Base-by-base conservation (phyloP, 2,888 invertebrate genomes). In the Drosophila birchii region DNA sequence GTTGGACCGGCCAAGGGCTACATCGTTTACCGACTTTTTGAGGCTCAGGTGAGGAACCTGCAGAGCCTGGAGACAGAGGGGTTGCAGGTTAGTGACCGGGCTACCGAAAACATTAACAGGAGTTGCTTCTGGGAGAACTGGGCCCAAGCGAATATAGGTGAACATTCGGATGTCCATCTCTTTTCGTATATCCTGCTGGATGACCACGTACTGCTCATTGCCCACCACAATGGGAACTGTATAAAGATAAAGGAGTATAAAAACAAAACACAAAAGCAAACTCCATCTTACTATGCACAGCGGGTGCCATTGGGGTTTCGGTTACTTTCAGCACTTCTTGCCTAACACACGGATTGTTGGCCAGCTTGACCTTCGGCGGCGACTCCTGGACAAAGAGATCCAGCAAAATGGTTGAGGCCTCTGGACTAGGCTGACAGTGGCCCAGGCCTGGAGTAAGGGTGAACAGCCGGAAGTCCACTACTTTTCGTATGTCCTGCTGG, bases 121-220 rank as follows among this genome's bases (percentile, higher is more conserved):
- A 32, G 18, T 23, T 12, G 51, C 9, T 6, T 34, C 2, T 9
- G 26, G 9, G 12, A 7, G 3, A 1, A 45, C 12, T 5, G 71
- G 18, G 8, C 7, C 2, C 0, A 34, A 69, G 39, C 81, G 89
- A 45, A 57, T 85, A 29, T 89, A 89, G 7, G 72, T 80, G 3
- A 90, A 45, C 11, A 80, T 34, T 2, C 92, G 86, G 1, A 74
- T 77, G 7, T 92, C 91, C 58, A 91, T 87, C 26, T 85, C 80
- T 54, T 90, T 88, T 4, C 92, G 84, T 11, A 91, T 67, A 66
- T 92, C 92, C 73, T 92, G 92, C 56, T 92, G 92, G 0, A 85
- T 87, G 7, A 92, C 54, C 20, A 92, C 41, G n/a, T 77, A 87
- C 34, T 78, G 57, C 36, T 91, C 88, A 53, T 86, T 88, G 7